Conservation (phyloP, 2,113 vertebrate species). For the Fulmarus glacialis region DNA sequence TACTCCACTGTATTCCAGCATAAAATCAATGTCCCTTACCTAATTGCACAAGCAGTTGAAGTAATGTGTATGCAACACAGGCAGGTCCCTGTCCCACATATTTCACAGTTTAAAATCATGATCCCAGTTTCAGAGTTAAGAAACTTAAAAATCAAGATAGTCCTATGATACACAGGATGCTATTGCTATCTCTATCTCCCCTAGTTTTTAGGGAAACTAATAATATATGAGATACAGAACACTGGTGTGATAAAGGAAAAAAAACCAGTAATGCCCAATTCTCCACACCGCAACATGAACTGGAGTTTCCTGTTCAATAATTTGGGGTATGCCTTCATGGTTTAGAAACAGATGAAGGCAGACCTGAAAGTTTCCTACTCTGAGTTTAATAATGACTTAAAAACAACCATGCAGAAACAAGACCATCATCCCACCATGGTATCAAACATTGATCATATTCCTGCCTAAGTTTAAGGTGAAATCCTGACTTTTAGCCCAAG, state of each 20-base stretch:
- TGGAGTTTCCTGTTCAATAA: neutral
- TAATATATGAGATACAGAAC: neutral
- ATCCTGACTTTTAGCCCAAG: neutral
- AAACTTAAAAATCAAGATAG: neutral
- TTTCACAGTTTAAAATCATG: neutral
- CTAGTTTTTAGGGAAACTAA: neutral
- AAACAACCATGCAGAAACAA: neutral
- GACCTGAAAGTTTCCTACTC: neutral
- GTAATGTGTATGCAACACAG: neutral
- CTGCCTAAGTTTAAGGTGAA: neutral
- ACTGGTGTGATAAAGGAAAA: neutral
- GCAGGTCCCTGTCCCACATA: neutral
- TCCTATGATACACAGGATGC: neutral
- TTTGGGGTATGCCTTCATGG: neutral
- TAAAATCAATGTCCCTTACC: neutral
- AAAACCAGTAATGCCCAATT: neutral
- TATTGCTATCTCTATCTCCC: neutral
- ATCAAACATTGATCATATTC: neutral
- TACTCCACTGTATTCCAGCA: neutral
- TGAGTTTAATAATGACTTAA: neutral
- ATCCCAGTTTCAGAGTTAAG: neutral
- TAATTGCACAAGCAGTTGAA: too few species aligned
- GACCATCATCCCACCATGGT: neutral
- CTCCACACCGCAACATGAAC: neutral
- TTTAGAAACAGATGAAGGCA: neutral